Evolutionary conservation across 2,888 invertebrate genomes (phyloP).

Genomic region (Orgyia antiqua): DNA sequence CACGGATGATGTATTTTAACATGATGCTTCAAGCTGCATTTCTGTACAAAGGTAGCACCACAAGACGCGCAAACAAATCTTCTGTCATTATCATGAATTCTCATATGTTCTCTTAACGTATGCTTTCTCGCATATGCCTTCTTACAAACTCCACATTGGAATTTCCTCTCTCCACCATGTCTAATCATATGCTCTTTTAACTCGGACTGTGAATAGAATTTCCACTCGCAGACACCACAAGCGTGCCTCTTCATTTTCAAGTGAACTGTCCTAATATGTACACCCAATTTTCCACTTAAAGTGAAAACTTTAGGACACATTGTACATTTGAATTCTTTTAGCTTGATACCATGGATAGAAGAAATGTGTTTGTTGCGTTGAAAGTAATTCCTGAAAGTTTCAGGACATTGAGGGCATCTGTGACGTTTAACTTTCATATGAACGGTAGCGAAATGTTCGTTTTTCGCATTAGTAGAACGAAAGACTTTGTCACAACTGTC

Average conservation of each 20-base stretch:
- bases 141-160: constrained; percentile 67
- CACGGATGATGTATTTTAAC: constrained; percentile 54
- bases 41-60: constrained; percentile 58
- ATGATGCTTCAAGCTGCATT: constrained; percentile 62
- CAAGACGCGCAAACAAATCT: constrained; percentile 56
- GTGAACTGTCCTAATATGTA: constrained; percentile 59
- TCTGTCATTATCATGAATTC: constrained; percentile 62
- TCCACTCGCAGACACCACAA: constrained; percentile 72
- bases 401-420: constrained; percentile 58
- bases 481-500: constrained; percentile 71
- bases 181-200: constrained; percentile 75
- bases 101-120: constrained; percentile 61
- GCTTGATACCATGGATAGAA: constrained; percentile 50
- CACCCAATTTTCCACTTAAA: constrained; percentile 55
- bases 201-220: constrained; percentile 73
- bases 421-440: constrained; percentile 66
- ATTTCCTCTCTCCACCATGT: constrained; percentile 71
- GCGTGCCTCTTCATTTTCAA: constrained; percentile 61
- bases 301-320: constrained; percentile 60
- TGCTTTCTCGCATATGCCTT: constrained; percentile 70
- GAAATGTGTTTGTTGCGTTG: constrained; percentile 64
- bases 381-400: constrained; percentile 61
- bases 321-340: constrained; percentile 61
- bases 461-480: constrained; percentile 60
- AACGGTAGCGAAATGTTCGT: constrained; percentile 68